Evolutionary conservation across 2,113 vertebrate genomes (phyloP).

Genomic region (Columba livia): DNA sequence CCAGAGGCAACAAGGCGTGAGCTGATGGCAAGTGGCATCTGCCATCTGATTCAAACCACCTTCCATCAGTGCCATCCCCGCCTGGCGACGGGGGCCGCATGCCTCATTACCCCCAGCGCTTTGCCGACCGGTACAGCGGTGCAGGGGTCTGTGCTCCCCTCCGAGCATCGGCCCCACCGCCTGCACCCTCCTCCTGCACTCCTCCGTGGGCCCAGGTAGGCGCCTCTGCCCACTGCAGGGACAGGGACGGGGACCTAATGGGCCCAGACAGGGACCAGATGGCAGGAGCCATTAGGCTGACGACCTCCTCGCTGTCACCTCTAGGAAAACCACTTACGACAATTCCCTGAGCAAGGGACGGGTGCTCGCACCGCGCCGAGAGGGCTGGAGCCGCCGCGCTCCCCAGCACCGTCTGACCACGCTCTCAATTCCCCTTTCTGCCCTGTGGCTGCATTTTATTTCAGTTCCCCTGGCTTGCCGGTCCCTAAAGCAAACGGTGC

Average conservation of each 20-base stretch:
- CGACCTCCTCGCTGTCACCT: constrained; percentile 15
- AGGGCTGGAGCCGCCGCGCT: background rate
- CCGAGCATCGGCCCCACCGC: background rate
- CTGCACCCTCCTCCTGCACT: background rate
- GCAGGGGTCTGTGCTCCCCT: background rate
- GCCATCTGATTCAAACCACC: constrained; percentile 79
- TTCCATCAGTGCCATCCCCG: constrained; percentile 69
- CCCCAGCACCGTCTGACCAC: background rate
- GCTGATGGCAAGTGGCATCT: constrained; percentile 77
- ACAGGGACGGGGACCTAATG: background rate
- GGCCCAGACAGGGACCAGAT: constrained; percentile 43
- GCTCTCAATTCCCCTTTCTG: constrained; percentile 52
- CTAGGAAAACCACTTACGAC: constrained; percentile 37
- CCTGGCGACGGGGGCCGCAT: constrained; percentile 35
- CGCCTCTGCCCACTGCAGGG: background rate
- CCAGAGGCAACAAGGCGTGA: constrained; percentile 67
- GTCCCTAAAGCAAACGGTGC: background rate
- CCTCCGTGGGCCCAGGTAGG: background rate
- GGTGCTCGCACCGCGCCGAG: background rate
- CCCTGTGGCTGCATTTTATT: background rate
- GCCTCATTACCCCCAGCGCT: constrained; percentile 54
- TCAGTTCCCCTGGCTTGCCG: background rate
- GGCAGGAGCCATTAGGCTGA: constrained; percentile 42
- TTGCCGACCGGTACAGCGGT: background rate
- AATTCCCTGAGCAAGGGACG: background rate